These are phyloP conservation scores for Progne subis DNA, from an alignment of 2,113 vertebrate species.

Conservation along the genomic window DNA sequence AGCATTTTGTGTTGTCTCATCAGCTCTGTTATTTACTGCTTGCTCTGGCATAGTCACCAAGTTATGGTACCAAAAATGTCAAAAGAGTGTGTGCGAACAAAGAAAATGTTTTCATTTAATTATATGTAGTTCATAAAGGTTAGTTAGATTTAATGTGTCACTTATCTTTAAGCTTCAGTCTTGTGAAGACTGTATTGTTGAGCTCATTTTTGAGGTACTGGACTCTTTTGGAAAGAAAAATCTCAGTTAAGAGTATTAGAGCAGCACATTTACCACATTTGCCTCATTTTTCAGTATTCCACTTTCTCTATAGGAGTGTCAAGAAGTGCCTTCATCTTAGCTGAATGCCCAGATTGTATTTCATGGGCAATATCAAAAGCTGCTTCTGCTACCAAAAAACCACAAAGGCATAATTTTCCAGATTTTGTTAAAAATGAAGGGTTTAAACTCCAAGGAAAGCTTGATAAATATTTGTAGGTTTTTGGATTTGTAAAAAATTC, in stretches of 20 bases:
- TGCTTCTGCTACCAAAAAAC: conserved; percentile 8
- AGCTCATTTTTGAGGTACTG: neutral
- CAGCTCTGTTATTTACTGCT: conserved; percentile 57
- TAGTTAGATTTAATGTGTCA: neutral
- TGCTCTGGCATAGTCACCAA: conserved; percentile 23
- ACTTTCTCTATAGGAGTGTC: neutral
- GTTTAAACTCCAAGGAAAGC: neutral
- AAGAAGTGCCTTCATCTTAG: conserved; percentile 58
- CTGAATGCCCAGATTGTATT: neutral
- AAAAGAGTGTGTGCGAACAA: conserved; percentile 17
- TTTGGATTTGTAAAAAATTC: neutral
- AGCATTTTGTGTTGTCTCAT: conserved; percentile 28
- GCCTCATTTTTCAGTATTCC: neutral
- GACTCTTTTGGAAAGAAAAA: neutral
- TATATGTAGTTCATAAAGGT: neutral
- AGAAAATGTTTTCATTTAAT: neutral
- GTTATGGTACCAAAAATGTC: conserved; percentile 2
- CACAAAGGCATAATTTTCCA: neutral
- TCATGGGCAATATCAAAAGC: neutral
- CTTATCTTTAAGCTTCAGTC: neutral
- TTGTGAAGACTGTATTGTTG: neutral
- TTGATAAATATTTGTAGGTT: neutral
- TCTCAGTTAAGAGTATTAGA: neutral
- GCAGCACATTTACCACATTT: neutral
- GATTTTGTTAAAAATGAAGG: neutral